Evolutionary conservation across 1,140 invertebrate species (phyloP), one percentile per base, ranked within the genome.

Genomic region (Pogonognathellus flavescens): DNA sequence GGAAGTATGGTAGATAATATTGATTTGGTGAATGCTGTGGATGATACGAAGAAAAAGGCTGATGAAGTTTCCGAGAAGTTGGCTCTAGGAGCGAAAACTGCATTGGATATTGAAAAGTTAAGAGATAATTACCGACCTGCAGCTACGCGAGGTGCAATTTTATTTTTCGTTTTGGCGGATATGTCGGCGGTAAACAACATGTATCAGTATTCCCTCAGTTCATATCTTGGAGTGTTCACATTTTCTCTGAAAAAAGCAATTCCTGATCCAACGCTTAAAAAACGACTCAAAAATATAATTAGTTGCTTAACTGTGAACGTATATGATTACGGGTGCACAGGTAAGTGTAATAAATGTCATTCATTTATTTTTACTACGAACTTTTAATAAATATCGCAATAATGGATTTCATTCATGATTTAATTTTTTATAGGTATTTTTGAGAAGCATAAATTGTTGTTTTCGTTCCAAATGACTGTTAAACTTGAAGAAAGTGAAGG

Each of bases 1-100:
- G 96, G 96, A 20, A 97, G 97, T 90, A 97, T 97, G 95, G 90
- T 97, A 87, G 96, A 98, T 89, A 97, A 98, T 89, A 93, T 94
- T 0, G 96, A 97, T 86, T 91, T 97, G 0, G 93, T 98, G 5
- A 91, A 94, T 84, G 97, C 96, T 0, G 90, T 98, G n/a, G 96
- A 97, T 88, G 95, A 96, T 84, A 96, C 96, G 1, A 97, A 97
- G 91, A 92, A 93, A 0, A 97, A 96, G 89, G 95, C 95, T 11
- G 92, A 91, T 62, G 95, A 97, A 90, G 95, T 96, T 0, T 93
- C 92, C 89, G 92, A 93, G 86, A 97, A 97, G 90, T 90, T 96
- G 2, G 92, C 92, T 80, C 90, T 96, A 49, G 95, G 94, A 0
- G 93, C 93, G 25, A 92, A 93, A 80, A 97, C 96, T 4, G 93